Evolutionary conservation across 2,888 invertebrate genomes (phyloP), one percentile per base, ranked within the genome.

Genomic region (Agrenia bidenticulata): DNA sequence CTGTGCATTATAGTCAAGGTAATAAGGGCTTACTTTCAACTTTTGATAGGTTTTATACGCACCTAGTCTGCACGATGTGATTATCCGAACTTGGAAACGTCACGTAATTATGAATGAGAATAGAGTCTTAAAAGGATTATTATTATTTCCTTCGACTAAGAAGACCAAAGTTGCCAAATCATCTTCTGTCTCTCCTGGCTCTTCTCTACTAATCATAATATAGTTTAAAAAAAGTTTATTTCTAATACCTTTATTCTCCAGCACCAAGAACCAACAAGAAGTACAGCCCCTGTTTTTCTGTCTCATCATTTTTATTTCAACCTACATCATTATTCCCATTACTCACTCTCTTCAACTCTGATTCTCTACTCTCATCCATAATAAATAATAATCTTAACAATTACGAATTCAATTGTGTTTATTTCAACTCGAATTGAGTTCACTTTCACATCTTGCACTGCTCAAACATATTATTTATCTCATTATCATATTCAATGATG

Each of bases 91-190:
- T 39, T 45, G 42, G 45, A 23, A 58, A 58, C 45, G 45, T 42
- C 58, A 58, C 58, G 58, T 58, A 58, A 58, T 58, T 58, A 58
- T 58, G 58, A 60, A 64, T 58, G 53, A 51, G 58, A 37, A 63
- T 54, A 21, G 60, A 53, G 55, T 64, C 32, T 56, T 61, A 39
- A 45, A 68, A 61, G 55, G 61, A 67, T 67, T 61, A 67, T 68
- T 59, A 62, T 68, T 68, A 59, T 53, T 51, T 59, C 61, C 26
- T 42, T 42, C 27, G n/a, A 27, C 49, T 45, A 57, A 57, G 39
- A 58, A n/a, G 54, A 26, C 45, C 53, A 62, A 66, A 66, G 51
- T 62, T 66, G 66, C 66, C 57, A 66, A 66, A 66, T 60, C 59
- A 54, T 64, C 55, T 42, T 66, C 58, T 61, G 45, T 37, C 56